Conservation (phyloP, 2,113 vertebrate genomes). For the Sylvietta virens region DNA sequence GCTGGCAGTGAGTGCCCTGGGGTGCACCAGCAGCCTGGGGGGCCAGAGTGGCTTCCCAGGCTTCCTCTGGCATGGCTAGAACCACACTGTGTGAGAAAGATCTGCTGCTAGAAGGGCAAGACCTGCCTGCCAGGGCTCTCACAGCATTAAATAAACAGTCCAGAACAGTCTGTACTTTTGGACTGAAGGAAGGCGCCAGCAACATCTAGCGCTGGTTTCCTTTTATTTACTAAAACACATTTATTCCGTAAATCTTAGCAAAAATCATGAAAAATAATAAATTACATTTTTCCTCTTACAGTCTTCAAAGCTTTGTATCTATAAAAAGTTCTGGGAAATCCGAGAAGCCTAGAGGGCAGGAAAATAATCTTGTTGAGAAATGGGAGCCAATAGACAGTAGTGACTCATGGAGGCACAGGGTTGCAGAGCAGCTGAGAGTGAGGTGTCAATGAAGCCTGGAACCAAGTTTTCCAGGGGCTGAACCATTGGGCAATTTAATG, state of each 20-base stretch:
- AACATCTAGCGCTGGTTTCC: not conserved
- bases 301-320: not conserved
- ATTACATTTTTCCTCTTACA: not conserved
- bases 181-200: not conserved
- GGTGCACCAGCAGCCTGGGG: not conserved
- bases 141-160: not conserved
- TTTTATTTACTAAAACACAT: constrained; percentile 6
- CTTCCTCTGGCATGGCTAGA: not conserved
- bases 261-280: not conserved
- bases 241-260: not conserved
- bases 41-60: not conserved
- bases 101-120: not conserved
- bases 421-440: not conserved
- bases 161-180: not conserved
- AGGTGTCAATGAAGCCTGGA: not conserved
- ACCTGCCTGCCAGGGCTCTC: not conserved
- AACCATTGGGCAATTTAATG: not conserved
- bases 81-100: not conserved
- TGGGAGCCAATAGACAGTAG: not conserved
- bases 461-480: not conserved
- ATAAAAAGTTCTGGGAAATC: not conserved
- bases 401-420: not conserved
- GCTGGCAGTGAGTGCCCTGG: not conserved
- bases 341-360: not conserved
- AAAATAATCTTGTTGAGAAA: not conserved